phyloP scores from a whole-genome alignment of 2,888 invertebrate species.

The Eremobia ochroleuca region DNA sequence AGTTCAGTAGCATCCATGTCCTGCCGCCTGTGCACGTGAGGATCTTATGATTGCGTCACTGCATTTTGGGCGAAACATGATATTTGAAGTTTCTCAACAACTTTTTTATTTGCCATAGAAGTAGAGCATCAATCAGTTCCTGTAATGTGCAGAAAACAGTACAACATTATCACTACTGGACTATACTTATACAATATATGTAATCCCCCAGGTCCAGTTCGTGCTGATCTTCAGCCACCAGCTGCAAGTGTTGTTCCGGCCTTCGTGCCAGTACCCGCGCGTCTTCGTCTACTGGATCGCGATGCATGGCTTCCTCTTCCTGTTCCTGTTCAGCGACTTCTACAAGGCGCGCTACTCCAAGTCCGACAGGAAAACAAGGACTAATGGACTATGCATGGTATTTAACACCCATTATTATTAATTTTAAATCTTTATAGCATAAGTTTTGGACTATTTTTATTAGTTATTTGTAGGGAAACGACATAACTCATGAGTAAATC shows the following conservation, averaged over 20 bases:
- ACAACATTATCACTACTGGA: too few species aligned
- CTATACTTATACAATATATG: not conserved
- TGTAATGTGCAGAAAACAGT: not conserved
- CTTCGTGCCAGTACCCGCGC: conserved; percentile 98
- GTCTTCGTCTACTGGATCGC: conserved; percentile 98
- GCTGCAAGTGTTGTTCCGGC: conserved; percentile 96
- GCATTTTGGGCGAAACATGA: not conserved
- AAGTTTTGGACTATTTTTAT: not conserved
- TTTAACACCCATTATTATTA: conserved; percentile 73
- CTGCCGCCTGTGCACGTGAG: not conserved
- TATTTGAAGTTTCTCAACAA: not conserved
- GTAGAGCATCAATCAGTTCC: not conserved
- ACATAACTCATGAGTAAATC: not conserved
- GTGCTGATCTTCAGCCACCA: conserved; percentile 97
- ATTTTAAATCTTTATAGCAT: not conserved
- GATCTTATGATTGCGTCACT: not conserved
- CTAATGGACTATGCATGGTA: conserved; percentile 93
- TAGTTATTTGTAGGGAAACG: too few species aligned
- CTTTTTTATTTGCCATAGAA: not conserved
- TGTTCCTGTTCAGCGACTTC: conserved; percentile 98
- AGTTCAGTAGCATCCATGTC: not conserved
- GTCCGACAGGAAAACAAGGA: conserved; percentile 78
- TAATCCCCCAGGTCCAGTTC: conserved; percentile 95
- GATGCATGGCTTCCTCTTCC: conserved; percentile 97
- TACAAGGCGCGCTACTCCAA: conserved; percentile 95